A percentile compares a stretch with the other conserved stretches of the same genome.
Conservation (phyloP, 2,797 vertebrate species). For the Hirundo rustica region DNA sequence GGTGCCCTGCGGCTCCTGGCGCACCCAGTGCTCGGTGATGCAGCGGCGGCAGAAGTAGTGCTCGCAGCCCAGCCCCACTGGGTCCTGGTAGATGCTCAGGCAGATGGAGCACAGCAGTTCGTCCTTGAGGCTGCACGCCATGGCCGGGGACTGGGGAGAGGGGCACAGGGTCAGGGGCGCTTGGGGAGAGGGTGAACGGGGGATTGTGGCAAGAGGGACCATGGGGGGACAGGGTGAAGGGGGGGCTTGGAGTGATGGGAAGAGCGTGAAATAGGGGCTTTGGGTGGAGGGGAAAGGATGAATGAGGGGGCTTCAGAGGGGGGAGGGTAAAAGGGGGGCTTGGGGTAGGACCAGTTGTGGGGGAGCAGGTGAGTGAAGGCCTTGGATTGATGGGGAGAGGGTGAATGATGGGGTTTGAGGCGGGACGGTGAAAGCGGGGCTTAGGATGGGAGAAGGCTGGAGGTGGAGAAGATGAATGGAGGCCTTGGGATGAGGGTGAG, state of each 20-base stretch:
- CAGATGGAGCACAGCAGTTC: slow-evolving; percentile 99
- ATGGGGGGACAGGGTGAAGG: not conserved
- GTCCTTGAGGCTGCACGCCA: slow-evolving; percentile 93
- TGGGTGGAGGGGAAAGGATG: not conserved
- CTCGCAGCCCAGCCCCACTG: slow-evolving; percentile 96
- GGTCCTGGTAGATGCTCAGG: slow-evolving; percentile 98
- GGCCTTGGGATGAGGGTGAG: not conserved
- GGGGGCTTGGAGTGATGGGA: not conserved
- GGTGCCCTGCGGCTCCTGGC: slow-evolving; percentile 88
- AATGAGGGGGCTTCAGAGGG: not conserved
- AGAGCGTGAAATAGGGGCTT: not conserved
- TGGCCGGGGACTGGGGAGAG: not conserved
- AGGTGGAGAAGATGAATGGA: not conserved
- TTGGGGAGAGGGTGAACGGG: not conserved
- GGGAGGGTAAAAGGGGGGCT: not conserved
- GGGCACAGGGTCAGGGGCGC: not conserved
- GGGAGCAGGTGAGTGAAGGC: not conserved
- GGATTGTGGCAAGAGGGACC: not conserved
- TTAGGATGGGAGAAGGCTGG: not conserved
- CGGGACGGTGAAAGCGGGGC: not conserved
- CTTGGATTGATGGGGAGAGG: not conserved
- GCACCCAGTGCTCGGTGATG: slow-evolving; percentile 97
- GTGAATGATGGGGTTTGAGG: not conserved
- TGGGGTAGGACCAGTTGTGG: not conserved
- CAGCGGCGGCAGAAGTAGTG: slow-evolving; percentile 98